These are phyloP conservation scores for Penaeus monodon DNA, from an alignment of 2,888 invertebrate genomes.

Conservation along the genomic window DNA sequence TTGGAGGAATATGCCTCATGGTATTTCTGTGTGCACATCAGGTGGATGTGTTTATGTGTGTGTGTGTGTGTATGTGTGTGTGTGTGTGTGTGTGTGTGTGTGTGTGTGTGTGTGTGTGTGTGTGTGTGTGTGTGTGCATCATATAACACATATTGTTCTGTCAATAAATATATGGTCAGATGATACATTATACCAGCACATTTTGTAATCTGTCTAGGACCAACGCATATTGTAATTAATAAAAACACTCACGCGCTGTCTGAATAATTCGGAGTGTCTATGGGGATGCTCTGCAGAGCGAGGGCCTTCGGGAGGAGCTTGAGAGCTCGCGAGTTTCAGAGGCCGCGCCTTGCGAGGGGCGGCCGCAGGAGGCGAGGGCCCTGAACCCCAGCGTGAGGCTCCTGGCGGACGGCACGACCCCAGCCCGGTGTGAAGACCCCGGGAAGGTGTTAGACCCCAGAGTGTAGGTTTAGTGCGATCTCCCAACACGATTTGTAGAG, in stretches of 20 bases:
- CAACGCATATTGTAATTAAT: no score
- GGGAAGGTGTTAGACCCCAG: background rate
- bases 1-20: no score
- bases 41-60: background rate
- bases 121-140: constrained; percentile 7
- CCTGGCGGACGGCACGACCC: no score
- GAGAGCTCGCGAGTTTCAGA: no score
- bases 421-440: background rate
- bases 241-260: no score
- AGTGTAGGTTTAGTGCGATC: background rate
- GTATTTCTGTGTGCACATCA: constrained; percentile 1
- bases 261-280: no score
- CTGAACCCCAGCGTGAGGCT: no score
- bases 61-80: background rate
- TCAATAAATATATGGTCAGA: background rate
- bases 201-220: background rate
- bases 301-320: no score
- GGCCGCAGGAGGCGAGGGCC: no score
- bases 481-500: background rate
- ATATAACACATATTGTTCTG: background rate
- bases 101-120: constrained; percentile 22
- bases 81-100: constrained; percentile 21
- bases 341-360: no score
- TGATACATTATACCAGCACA: background rate
- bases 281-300: no score